Conservation (phyloP, 2,113 vertebrate species). For the Alexandromys fortis region DNA sequence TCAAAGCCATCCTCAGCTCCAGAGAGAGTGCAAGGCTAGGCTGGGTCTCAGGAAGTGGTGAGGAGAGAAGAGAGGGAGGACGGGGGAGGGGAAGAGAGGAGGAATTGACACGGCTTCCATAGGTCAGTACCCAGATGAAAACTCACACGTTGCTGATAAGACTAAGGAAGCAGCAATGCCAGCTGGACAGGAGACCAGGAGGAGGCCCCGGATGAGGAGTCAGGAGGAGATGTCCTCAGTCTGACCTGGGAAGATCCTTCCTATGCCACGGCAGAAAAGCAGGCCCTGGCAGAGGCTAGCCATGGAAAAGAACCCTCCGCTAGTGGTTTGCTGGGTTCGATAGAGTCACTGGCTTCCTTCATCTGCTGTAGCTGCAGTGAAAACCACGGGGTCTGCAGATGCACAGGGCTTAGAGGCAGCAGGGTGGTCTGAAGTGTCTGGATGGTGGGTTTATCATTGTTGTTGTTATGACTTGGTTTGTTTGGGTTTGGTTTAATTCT, state of each 20-base stretch:
- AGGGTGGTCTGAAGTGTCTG: neutral
- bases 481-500: neutral
- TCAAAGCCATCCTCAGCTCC: neutral
- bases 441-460: no score
- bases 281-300: neutral
- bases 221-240: neutral
- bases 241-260: neutral
- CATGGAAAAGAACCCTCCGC: neutral
- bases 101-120: neutral
- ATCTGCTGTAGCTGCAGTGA: neutral
- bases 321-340: no score
- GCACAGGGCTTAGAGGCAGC: neutral
- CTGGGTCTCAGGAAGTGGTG: neutral
- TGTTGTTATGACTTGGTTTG: neutral
- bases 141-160: neutral
- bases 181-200: no score
- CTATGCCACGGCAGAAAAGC: fast-evolving
- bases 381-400: neutral
- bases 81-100: no score
- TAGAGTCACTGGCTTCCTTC: fast-evolving
- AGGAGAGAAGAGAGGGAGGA: neutral
- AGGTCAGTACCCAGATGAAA: neutral
- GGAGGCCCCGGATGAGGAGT: neutral
- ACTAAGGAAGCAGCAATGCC: neutral
- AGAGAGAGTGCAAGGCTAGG: neutral